Base-by-base conservation (phyloP, 2,113 vertebrate species). In the Lichenostomus cassidix region DNA sequence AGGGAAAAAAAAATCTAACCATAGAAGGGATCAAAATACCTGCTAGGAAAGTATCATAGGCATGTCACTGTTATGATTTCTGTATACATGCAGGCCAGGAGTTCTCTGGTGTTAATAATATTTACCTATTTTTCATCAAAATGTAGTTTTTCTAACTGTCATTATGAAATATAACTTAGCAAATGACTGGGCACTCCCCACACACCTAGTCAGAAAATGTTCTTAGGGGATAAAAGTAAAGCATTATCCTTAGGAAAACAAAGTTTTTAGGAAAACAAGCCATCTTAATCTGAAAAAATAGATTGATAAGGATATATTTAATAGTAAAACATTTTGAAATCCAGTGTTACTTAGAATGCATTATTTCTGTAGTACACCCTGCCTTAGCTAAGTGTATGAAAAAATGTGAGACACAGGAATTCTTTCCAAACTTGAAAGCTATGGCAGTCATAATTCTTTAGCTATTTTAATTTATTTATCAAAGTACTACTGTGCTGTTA, bases 361-460 rank as follows among this genome's bases (percentile, higher is more conserved):
- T 50, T 79, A 55, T 77, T 86, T 90, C 37, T 85, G 14, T 49
- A 58, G 29, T 9, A 79, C 9, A 22, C 6, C 3, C 13, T 65
- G 28, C 49, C 49, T 47, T 55, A 75, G 41, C 27, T 58, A 58
- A 18, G 16, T 22, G 7, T 24, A 67, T 4, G 7, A 63, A 80
- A 63, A 65, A 55, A 13, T 0, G 1, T 3, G 0, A 50, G 29
- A 79, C 14, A 11, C 7, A n/a, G 24, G 3, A 81, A 87, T 28
- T 74, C 15, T 68, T 94, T 82, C 21, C 18, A 10, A 78, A 71
- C 17, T 60, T 76, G 39, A 91, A 77, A 83, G 76, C 25, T 69
- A 64, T 4, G 4, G 47, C 33, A 83, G 63, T 21, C 52, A 50
- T 25, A 71, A 81, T 28, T 64, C 39, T 64, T 79, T 8, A 56